A percentile compares a stretch with the other conserved stretches of the same genome.
phyloP scores from a whole-genome alignment of 1,140 invertebrate genomes.

The Lepidurus packardi region DNA sequence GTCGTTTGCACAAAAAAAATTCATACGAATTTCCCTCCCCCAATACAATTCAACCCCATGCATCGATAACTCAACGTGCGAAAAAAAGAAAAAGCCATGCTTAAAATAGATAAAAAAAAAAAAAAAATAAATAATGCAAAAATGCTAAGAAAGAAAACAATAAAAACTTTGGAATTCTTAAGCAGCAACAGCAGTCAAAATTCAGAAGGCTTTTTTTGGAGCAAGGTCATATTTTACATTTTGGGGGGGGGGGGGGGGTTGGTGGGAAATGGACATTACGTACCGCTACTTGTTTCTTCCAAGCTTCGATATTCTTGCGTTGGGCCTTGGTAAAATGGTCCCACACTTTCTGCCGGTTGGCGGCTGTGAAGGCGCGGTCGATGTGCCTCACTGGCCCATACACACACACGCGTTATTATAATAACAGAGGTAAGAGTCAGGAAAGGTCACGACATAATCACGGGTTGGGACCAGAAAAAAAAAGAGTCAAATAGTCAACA shows the following conservation, averaged over 20 bases:
- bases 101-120: neutral
- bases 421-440: slow-evolving; percentile 29
- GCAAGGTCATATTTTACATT: neutral
- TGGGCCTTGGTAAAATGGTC: slow-evolving; percentile 98
- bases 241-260: neutral
- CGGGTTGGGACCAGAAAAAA: slow-evolving; percentile 35
- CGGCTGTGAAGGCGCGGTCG: slow-evolving; percentile 88
- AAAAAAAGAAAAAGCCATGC: slow-evolving; percentile 10
- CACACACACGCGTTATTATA: slow-evolving; percentile 27
- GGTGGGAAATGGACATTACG: slow-evolving; percentile 49
- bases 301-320: slow-evolving; percentile 94
- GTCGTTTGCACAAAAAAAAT: neutral
- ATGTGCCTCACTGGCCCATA: slow-evolving; percentile 83
- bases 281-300: slow-evolving; percentile 96
- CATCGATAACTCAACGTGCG: neutral
- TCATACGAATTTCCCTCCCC: neutral
- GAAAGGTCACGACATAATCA: slow-evolving; percentile 21
- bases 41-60: neutral
- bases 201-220: neutral
- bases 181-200: neutral
- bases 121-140: neutral
- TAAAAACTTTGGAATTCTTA: neutral
- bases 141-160: neutral
- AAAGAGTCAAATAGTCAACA: slow-evolving; percentile 32
- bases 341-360: slow-evolving; percentile 95